These are phyloP conservation scores for Troglohyphantes excavatus DNA, from an alignment of 2,888 invertebrate genomes.

Conservation along the genomic window DNA sequence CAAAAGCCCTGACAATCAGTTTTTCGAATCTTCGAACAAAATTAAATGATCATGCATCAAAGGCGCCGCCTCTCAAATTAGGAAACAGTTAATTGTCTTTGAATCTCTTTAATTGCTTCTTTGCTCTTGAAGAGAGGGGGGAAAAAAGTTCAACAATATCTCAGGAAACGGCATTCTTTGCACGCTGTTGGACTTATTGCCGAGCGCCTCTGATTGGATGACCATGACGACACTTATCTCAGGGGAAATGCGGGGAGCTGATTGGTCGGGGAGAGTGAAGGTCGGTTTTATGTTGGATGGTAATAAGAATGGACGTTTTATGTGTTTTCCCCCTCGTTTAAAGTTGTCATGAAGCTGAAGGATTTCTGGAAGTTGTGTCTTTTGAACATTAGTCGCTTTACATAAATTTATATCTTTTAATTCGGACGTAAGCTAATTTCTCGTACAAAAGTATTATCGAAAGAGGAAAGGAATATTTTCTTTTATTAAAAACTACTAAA, in stretches of 20 bases:
- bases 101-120: constrained; percentile 55
- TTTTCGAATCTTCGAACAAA: constrained; percentile 53
- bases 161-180: constrained; percentile 33
- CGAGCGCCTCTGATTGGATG: constrained; percentile 44
- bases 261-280: constrained; percentile 44
- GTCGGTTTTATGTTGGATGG: not conserved
- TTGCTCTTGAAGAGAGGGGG: not conserved
- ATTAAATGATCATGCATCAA: constrained; percentile 22
- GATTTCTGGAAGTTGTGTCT: not conserved
- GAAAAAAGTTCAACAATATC: constrained; percentile 16
- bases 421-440: no score
- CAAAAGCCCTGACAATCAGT: constrained; percentile 38
- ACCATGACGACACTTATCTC: constrained; percentile 60
- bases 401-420: no score
- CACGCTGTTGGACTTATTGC: constrained; percentile 16
- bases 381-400: no score
- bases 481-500: no score
- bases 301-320: not conserved
- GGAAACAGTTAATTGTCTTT: constrained; percentile 66
- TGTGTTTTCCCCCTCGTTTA: not conserved
- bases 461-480: no score
- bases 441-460: no score
- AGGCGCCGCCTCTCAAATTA: constrained; percentile 55
- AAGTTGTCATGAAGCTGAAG: not conserved
- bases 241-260: constrained; percentile 12